phyloP scores from a whole-genome alignment of 2,888 invertebrate species.

The Lasioglossum oenotherae region DNA sequence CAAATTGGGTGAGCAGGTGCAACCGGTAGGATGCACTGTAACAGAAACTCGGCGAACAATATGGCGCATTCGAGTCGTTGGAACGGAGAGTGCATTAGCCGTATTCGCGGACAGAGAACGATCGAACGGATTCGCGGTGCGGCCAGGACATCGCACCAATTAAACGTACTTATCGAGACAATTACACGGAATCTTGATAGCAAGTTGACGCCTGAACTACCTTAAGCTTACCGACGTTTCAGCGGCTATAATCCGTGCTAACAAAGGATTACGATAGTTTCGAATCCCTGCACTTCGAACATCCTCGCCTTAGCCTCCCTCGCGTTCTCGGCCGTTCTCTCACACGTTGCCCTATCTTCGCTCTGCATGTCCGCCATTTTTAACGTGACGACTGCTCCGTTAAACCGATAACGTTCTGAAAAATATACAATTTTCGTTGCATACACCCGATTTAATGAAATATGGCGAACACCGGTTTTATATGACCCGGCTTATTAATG shows the following conservation, averaged over 20 bases:
- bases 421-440: not conserved
- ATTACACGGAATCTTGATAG: conserved; percentile 60
- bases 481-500: too few relatives aligned
- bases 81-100: not conserved
- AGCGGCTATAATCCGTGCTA: conserved; percentile 61
- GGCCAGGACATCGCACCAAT: conserved; percentile 35
- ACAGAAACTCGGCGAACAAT: not conserved
- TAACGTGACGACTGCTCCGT: not conserved
- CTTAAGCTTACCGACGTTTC: conserved; percentile 45
- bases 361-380: not conserved
- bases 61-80: not conserved
- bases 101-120: conserved; percentile 4
- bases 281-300: conserved; percentile 29
- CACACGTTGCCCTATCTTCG: not conserved
- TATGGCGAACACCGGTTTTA: not conserved
- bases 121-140: conserved; percentile 35
- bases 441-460: not conserved
- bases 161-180: conserved; percentile 54
- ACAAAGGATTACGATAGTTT: conserved; percentile 60
- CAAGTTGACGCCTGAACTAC: conserved; percentile 48
- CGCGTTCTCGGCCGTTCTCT: not conserved
- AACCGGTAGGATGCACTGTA: not conserved
- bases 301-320: not conserved
- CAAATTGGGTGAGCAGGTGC: conserved; percentile 12
- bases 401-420: not conserved